phyloP scores from a whole-genome alignment of 2,888 invertebrate genomes.

The Julus scanicus region DNA sequence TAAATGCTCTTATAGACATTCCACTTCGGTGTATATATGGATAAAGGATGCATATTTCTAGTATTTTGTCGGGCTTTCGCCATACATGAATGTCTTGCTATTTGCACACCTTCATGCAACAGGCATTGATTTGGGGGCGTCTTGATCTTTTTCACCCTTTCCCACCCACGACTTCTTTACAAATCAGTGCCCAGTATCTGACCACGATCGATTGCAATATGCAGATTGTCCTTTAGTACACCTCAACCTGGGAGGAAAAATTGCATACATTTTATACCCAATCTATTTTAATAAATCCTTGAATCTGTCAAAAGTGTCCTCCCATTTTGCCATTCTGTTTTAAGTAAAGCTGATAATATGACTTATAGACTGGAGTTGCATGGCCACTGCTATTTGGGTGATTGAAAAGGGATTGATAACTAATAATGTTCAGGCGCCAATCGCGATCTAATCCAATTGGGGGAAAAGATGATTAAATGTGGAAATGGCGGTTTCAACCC shows the following conservation, averaged over 20 bases:
- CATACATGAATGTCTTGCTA: background rate
- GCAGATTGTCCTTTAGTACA: constrained; percentile 20
- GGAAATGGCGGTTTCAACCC: constrained; percentile 34
- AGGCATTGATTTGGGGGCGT: constrained; percentile 14
- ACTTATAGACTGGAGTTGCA: constrained; percentile 29
- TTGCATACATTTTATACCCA: constrained; percentile 9
- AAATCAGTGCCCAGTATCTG: constrained; percentile 36
- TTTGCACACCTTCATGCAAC: background rate
- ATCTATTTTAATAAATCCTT: constrained; percentile 45
- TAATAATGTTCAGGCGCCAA: constrained; percentile 31
- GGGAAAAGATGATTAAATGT: constrained; percentile 5
- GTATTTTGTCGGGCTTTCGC: background rate
- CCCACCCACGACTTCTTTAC: constrained; percentile 36
- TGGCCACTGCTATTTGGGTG: constrained; percentile 36
- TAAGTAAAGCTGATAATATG: background rate
- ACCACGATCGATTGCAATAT: constrained; percentile 43
- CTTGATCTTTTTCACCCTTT: constrained; percentile 9
- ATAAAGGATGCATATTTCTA: no score
- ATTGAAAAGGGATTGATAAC: background rate
- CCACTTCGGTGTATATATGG: no score
- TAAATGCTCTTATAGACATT: no score
- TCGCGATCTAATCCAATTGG: background rate
- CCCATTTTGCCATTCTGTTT: constrained; percentile 43
- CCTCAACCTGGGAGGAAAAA: constrained; percentile 15
- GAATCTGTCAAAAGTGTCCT: constrained; percentile 41